Percentiles rank a stretch among this genome's conserved stretches.
Evolutionary conservation across 2,888 invertebrate species (phyloP).

Genomic region (Conops quadrifasciatus): DNA sequence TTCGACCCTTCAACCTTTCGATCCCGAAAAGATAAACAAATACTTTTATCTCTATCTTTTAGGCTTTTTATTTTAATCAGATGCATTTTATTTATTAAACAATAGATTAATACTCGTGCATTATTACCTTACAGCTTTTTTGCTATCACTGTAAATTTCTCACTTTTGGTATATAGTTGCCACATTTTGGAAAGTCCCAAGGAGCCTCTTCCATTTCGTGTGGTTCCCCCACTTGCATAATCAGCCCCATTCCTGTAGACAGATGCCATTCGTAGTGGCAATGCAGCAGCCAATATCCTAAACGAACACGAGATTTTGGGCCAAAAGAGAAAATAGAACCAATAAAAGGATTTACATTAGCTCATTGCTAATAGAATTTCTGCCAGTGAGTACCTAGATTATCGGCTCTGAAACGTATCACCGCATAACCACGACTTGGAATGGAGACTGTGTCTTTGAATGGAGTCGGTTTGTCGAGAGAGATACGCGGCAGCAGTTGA

Average conservation of each 20-base stretch:
- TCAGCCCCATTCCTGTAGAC: conserved; percentile 53
- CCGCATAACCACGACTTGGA: conserved; percentile 57
- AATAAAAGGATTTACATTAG: too few species aligned
- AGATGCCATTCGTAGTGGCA: conserved; percentile 59
- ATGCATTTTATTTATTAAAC: too few species aligned
- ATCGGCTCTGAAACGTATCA: conserved; percentile 53
- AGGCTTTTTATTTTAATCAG: too few species aligned
- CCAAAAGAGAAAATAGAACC: conserved; percentile 11
- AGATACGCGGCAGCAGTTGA: conserved; percentile 40
- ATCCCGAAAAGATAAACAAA: too few species aligned
- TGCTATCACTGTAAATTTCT: too few species aligned
- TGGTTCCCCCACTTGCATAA: conserved; percentile 66
- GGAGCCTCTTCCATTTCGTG: conserved; percentile 75
- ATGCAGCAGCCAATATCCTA: conserved; percentile 55
- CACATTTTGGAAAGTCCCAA: conserved; percentile 78
- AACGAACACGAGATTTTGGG: conserved; percentile 1
- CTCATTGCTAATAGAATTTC: too few species aligned
- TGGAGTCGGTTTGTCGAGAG: too few species aligned
- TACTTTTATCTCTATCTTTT: too few species aligned
- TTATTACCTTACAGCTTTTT: too few species aligned
- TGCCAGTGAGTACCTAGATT: conserved; percentile 52
- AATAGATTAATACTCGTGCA: too few species aligned
- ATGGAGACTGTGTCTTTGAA: conserved; percentile 51
- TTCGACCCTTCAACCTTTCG: too few species aligned
- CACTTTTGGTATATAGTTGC: conserved; percentile 70